Evolutionary conservation across 2,888 invertebrate species (phyloP).

Genomic region (Melanostoma mellinum): DNA sequence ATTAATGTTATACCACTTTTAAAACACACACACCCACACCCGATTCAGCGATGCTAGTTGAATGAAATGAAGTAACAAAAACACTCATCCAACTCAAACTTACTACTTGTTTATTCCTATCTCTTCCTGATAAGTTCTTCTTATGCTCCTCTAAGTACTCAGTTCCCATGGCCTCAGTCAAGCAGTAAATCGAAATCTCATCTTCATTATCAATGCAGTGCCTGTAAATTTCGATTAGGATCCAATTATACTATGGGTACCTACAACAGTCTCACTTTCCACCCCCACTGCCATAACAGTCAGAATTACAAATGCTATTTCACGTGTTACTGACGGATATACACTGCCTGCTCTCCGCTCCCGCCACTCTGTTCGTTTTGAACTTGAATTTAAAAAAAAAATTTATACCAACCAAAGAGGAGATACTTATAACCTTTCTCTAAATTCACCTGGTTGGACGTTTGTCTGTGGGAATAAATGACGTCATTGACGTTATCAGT

Average conservation of each 20-base stretch:
- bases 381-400: constrained; percentile 56
- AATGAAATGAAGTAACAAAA: background rate
- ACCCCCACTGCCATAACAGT: background rate
- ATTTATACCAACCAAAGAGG: constrained; percentile 11
- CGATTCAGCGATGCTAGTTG: background rate
- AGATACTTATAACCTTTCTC: background rate
- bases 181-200: constrained; percentile 30
- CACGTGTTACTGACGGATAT: constrained; percentile 48
- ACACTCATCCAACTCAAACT: background rate
- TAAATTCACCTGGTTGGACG: background rate
- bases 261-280: background rate
- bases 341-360: constrained; percentile 14
- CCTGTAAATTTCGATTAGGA: constrained; percentile 51
- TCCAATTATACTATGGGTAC: constrained; percentile 2
- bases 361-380: constrained; percentile 10
- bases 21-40: background rate
- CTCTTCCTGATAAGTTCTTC: constrained; percentile 15
- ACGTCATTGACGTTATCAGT: constrained; percentile 12
- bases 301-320: constrained; percentile 61
- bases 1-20: too few relatives aligned
- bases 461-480: background rate
- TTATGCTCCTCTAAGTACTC: constrained; percentile 4
- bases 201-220: constrained; percentile 68
- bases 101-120: constrained; percentile 40
- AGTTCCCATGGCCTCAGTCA: constrained; percentile 43